These are phyloP conservation scores for Amphipoea lucens DNA, from an alignment of 2,888 invertebrate genomes.

Conservation along the genomic window DNA sequence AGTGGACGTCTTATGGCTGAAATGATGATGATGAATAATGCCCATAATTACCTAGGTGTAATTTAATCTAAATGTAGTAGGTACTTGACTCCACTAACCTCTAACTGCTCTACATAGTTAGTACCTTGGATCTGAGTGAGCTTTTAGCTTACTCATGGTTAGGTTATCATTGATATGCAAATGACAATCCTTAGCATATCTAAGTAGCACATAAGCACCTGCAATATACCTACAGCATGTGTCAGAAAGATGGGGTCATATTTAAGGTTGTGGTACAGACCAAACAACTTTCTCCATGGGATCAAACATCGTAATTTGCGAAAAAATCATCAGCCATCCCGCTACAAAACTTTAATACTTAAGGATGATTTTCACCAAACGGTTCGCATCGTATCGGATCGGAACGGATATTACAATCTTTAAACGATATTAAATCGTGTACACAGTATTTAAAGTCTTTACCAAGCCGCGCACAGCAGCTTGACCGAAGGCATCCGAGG, in stretches of 20 bases:
- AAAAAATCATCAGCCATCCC: not conserved
- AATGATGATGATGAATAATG: too few relatives aligned
- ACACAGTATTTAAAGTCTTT: too few relatives aligned
- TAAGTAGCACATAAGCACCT: conserved; percentile 6
- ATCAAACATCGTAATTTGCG: not conserved
- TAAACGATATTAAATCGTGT: too few relatives aligned
- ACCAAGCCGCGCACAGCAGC: too few relatives aligned
- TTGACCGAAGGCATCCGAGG: too few relatives aligned
- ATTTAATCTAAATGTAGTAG: too few relatives aligned
- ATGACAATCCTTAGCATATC: conserved; percentile 1
- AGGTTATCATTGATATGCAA: conserved; percentile 27
- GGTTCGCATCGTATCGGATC: too few relatives aligned
- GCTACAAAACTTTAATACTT: too few relatives aligned
- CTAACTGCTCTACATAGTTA: not conserved
- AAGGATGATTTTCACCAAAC: too few relatives aligned
- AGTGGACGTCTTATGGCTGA: too few relatives aligned
- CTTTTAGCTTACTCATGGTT: conserved; percentile 8
- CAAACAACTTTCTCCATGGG: not conserved
- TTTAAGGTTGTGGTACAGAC: not conserved
- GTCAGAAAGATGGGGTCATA: not conserved
- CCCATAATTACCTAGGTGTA: too few relatives aligned
- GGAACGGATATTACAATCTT: too few relatives aligned
- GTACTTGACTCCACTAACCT: not conserved
- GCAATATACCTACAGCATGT: conserved; percentile 2
- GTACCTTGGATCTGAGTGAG: not conserved